Percentiles rank a stretch among this genome's conserved stretches.
Conservation (phyloP, 2,888 invertebrate genomes). For the Euzophera pinguis region DNA sequence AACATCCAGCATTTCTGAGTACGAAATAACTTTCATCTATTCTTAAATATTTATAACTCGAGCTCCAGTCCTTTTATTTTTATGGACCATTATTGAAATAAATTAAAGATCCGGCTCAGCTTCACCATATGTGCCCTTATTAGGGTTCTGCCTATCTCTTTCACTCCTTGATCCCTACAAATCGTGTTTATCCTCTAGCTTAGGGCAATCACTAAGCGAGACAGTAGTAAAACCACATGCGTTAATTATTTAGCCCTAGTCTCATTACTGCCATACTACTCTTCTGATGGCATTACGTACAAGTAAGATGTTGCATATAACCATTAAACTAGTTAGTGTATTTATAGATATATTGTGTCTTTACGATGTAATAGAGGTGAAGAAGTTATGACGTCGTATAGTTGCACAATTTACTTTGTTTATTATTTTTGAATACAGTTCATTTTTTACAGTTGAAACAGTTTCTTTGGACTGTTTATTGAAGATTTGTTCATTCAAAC, state of each 20-base stretch:
- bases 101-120: slow-evolving; percentile 13
- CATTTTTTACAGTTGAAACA: too few species aligned
- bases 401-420: background rate
- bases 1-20: too few species aligned
- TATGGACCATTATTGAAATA: slow-evolving; percentile 11
- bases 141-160: slow-evolving; percentile 15
- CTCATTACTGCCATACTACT: slow-evolving; percentile 27
- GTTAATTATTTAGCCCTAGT: slow-evolving; percentile 45
- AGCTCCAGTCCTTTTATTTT: slow-evolving; percentile 5
- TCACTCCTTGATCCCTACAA: slow-evolving; percentile 28
- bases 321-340: slow-evolving; percentile 9
- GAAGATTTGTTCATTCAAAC: too few species aligned
- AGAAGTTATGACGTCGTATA: background rate
- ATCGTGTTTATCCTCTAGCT: slow-evolving; percentile 34
- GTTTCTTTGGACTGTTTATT: background rate
- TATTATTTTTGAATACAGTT: too few species aligned
- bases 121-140: slow-evolving; percentile 11
- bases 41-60: background rate
- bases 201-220: slow-evolving; percentile 37
- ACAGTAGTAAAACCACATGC: slow-evolving; percentile 34
- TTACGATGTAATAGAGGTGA: slow-evolving; percentile 5
- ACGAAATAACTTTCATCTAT: background rate
- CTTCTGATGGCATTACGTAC: slow-evolving; percentile 10
- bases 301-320: slow-evolving; percentile 10
- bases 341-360: slow-evolving; percentile 7